Conservation (phyloP, 2,888 invertebrate genomes). For the Timandra comae region DNA sequence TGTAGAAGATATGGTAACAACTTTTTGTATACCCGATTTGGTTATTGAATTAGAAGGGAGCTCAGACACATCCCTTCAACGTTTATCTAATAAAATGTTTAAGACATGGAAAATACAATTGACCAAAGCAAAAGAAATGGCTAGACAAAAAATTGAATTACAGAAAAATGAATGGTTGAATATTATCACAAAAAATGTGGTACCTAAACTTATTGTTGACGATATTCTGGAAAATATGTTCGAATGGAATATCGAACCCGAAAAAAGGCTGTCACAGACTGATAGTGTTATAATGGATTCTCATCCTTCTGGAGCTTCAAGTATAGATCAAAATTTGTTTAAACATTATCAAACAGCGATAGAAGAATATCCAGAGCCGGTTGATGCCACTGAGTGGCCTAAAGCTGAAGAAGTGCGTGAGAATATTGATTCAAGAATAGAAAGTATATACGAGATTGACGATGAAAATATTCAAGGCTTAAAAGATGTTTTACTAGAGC, state of each 20-base stretch:
- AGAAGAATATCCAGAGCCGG: conserved; percentile 65
- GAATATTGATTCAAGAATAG: conserved; percentile 59
- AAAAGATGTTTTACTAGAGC: conserved; percentile 46
- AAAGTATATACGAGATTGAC: conserved; percentile 58
- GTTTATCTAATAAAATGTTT: conserved; percentile 46
- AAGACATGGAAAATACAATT: conserved; percentile 56
- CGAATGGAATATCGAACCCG: conserved; percentile 21
- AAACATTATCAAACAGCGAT: conserved; percentile 50
- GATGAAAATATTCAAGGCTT: conserved; percentile 55
- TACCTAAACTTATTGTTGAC: conserved; percentile 44
- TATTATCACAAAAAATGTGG: conserved; percentile 42
- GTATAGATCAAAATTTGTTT: conserved; percentile 52
- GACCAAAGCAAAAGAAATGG: conserved; percentile 45
- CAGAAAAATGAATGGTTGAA: conserved; percentile 43
- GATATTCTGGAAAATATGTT: conserved; percentile 41
- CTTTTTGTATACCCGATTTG: conserved; percentile 76
- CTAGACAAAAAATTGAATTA: conserved; percentile 30
- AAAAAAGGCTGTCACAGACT: conserved; percentile 18
- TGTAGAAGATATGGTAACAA: conserved; percentile 65
- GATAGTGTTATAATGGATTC: conserved; percentile 68
- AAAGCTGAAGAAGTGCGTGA: conserved; percentile 61
- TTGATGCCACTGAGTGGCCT: conserved; percentile 64
- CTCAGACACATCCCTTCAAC: conserved; percentile 40
- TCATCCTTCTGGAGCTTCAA: conserved; percentile 45
- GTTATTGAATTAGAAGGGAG: conserved; percentile 67